phyloP scores from a whole-genome alignment of 2,888 invertebrate species.

The Coleophora flavipennella region DNA sequence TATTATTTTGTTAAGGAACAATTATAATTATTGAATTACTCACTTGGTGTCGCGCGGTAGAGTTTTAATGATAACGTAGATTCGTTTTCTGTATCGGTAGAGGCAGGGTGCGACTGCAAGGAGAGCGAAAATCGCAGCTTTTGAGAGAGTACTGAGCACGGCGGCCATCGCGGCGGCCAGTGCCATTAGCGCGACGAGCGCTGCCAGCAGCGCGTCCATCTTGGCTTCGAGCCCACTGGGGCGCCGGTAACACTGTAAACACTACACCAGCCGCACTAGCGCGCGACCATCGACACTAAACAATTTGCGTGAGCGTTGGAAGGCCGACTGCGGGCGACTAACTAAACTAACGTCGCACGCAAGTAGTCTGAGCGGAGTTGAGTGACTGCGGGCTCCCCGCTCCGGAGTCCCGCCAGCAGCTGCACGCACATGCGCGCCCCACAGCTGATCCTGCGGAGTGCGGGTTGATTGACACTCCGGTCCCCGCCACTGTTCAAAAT shows the following conservation, averaged over 20 bases:
- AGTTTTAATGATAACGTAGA: conserved; percentile 77
- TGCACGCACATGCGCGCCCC: conserved; percentile 66
- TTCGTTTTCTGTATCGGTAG: conserved; percentile 68
- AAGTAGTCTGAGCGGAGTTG: too few species aligned
- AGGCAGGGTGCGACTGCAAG: conserved; percentile 68
- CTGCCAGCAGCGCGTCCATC: conserved; percentile 69
- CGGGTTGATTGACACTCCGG: conserved; percentile 20
- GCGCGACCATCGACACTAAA: conserved; percentile 35
- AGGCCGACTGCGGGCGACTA: conserved; percentile 17
- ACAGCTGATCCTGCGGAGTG: conserved; percentile 59
- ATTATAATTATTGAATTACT: conserved; percentile 42
- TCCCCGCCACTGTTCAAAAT: conserved; percentile 18
- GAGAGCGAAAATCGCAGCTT: conserved; percentile 81
- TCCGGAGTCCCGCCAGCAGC: conserved; percentile 33
- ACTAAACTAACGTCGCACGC: too few species aligned
- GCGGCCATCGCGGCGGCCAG: conserved; percentile 70
- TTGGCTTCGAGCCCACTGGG: conserved; percentile 62
- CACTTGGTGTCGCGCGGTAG: conserved; percentile 78
- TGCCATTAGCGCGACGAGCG: conserved; percentile 67
- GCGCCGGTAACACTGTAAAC: conserved; percentile 32
- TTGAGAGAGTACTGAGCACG: conserved; percentile 74
- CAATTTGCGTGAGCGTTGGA: conserved; percentile 23
- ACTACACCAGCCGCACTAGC: conserved; percentile 26
- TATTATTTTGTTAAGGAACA: background rate
- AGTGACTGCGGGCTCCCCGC: conserved; percentile 23